phyloP scores from a whole-genome alignment of 2,888 invertebrate genomes.

The Epinotia ramella region DNA sequence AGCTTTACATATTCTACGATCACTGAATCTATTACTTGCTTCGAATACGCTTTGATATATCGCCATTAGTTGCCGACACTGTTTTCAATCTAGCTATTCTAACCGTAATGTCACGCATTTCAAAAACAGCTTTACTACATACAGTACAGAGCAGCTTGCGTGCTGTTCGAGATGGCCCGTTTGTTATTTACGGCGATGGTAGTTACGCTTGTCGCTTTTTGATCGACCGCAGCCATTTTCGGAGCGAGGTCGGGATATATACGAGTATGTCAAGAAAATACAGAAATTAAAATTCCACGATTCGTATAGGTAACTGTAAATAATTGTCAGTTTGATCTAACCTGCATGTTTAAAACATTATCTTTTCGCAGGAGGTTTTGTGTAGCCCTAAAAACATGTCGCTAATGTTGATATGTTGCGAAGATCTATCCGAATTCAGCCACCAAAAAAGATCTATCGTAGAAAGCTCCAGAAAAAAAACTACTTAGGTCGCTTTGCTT shows the following conservation, averaged over 20 bases:
- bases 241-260: slow-evolving; percentile 11
- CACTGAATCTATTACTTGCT: slow-evolving; percentile 5
- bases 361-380: not conserved
- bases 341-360: not conserved
- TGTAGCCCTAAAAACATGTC: too few relatives aligned
- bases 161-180: not conserved
- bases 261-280: not conserved
- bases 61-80: not conserved
- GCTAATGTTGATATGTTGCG: too few relatives aligned
- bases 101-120: not conserved
- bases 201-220: slow-evolving; percentile 22
- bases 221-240: slow-evolving; percentile 24
- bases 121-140: not conserved
- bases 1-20: slow-evolving; percentile 3
- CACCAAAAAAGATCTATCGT: too few relatives aligned
- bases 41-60: slow-evolving; percentile 3
- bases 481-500: too few relatives aligned
- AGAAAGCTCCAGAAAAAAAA: too few relatives aligned
- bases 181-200: slow-evolving; percentile 22
- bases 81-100: not conserved
- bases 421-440: too few relatives aligned
- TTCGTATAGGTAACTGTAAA: not conserved
- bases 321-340: slow-evolving; percentile 5
- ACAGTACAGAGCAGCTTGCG: not conserved
- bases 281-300: slow-evolving; percentile 3